Evolutionary conservation across 2,113 vertebrate genomes (phyloP).

Genomic region (Colossoma macropomum): DNA sequence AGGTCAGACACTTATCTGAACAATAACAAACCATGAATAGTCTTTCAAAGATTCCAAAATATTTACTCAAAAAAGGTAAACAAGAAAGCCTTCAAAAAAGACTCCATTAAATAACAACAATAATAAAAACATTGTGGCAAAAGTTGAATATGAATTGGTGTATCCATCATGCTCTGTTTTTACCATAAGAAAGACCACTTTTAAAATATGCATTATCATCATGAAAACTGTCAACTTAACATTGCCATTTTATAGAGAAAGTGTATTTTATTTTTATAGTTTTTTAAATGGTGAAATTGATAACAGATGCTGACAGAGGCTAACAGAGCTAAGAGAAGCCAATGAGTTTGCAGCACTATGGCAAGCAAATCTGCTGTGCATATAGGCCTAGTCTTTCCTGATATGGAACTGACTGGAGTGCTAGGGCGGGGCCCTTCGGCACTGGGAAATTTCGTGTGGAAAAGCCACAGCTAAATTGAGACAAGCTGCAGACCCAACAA

Average conservation of each 20-base stretch:
- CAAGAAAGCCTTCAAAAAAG: no score
- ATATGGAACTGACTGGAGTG: conserved; percentile 23
- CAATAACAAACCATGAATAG: background rate
- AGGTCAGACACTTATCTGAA: background rate
- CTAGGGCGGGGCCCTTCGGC: conserved; percentile 44
- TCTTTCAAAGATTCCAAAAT: background rate
- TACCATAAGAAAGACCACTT: background rate
- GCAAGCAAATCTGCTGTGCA: background rate
- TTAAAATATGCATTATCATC: background rate
- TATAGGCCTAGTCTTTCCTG: conserved; percentile 1
- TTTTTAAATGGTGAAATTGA: no score
- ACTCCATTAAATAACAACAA: no score
- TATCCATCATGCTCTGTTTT: background rate
- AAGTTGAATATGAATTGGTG: background rate
- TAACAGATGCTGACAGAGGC: no score
- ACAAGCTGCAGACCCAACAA: conserved; percentile 41
- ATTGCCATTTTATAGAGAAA: background rate
- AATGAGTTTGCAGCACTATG: background rate
- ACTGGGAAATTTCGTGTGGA: conserved; percentile 40
- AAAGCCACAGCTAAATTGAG: conserved; percentile 51
- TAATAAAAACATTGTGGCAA: background rate
- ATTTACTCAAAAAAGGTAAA: background rate
- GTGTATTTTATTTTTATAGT: no score
- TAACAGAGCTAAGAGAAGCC: background rate
- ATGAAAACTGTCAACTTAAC: background rate